Percentiles rank a stretch among this genome's conserved stretches.
Conservation (phyloP, 2,888 invertebrate genomes). For the Tridacna gigas region DNA sequence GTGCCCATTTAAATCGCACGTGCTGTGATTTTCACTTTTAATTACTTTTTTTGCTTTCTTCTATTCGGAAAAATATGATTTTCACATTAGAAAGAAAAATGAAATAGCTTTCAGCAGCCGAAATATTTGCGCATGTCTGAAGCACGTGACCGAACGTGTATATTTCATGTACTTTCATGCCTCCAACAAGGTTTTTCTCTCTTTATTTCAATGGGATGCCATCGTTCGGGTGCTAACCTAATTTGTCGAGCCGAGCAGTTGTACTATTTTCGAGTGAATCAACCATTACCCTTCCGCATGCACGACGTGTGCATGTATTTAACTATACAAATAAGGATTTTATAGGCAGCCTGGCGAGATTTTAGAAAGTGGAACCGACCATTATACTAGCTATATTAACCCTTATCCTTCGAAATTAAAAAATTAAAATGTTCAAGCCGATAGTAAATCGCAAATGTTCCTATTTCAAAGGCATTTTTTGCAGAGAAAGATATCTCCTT, state of each 20-base stretch:
- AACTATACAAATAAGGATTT: not conserved
- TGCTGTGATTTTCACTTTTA: slow-evolving; percentile 46
- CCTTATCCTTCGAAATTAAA: no score
- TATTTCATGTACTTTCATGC: slow-evolving; percentile 27
- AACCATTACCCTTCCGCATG: not conserved
- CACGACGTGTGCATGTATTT: slow-evolving; percentile 16
- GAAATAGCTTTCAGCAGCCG: not conserved
- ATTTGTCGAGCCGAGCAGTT: slow-evolving; percentile 8
- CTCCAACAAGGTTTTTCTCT: slow-evolving; percentile 9
- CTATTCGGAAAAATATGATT: slow-evolving; percentile 35
- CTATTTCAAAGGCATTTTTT: no score
- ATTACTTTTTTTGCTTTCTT: slow-evolving; percentile 34
- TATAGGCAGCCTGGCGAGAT: no score
- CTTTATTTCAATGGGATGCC: slow-evolving; percentile 19
- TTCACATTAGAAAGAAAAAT: slow-evolving; percentile 16
- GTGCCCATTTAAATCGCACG: slow-evolving; percentile 32
- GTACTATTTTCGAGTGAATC: slow-evolving; percentile 11
- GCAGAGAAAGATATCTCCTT: no score
- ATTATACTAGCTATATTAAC: no score
- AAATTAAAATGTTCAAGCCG: no score
- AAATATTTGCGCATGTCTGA: slow-evolving; percentile 36
- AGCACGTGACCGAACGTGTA: slow-evolving; percentile 55
- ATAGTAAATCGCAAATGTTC: no score
- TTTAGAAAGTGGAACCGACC: no score
- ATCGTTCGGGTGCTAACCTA: slow-evolving; percentile 36